Conservation (phyloP, 2,113 vertebrate genomes). For the Paramormyrops kingsleyae region DNA sequence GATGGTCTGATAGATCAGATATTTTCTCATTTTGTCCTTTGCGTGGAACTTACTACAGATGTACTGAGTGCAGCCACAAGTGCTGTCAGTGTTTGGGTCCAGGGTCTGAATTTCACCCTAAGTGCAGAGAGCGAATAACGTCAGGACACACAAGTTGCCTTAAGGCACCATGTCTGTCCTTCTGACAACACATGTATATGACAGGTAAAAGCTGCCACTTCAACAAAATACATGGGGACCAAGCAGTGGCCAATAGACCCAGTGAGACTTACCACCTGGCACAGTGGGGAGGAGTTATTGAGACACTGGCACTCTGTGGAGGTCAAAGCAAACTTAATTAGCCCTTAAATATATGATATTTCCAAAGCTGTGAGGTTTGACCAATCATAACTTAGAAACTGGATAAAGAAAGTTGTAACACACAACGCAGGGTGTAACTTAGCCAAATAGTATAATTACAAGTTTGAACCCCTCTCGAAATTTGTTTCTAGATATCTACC, state of each 20-base stretch:
- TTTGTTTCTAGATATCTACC: not conserved
- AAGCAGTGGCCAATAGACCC: constrained; percentile 17
- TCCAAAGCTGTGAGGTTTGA: not conserved
- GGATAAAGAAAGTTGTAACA: not conserved
- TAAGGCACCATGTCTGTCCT: not conserved
- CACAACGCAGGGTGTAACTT: not conserved
- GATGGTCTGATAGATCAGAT: not conserved
- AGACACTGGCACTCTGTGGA: constrained; percentile 84
- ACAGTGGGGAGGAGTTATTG: constrained; percentile 62
- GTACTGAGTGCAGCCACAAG: constrained; percentile 78
- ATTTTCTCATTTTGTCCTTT: not conserved
- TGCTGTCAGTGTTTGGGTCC: constrained; percentile 60
- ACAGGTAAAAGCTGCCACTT: not conserved
- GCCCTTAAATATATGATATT: not conserved
- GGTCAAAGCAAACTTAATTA: constrained; percentile 24
- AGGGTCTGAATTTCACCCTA: constrained; percentile 81
- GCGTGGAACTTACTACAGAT: constrained; percentile 67
- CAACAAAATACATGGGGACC: not conserved
- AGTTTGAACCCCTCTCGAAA: not conserved
- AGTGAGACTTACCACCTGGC: constrained; percentile 77
- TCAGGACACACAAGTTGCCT: not conserved
- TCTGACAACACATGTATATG: not conserved
- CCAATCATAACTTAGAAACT: not conserved
- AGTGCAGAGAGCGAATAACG: constrained; percentile 37
- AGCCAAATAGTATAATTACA: not conserved